These are phyloP conservation scores for Caenorhabditis sp. DNA, from an alignment of 2,888 invertebrate species.

Conservation along the genomic window DNA sequence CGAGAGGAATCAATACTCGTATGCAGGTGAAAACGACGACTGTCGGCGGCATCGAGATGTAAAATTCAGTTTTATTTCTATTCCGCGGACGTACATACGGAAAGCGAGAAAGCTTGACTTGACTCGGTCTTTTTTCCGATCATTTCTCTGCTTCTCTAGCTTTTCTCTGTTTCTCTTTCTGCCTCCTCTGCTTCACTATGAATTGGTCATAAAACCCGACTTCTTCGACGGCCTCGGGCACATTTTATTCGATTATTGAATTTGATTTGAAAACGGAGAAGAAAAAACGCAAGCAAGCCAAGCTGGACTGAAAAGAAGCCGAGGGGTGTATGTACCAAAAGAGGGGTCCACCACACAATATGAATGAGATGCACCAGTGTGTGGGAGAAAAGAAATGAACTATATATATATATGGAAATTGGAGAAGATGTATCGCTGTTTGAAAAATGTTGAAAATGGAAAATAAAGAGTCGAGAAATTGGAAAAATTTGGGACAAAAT, in stretches of 20 bases:
- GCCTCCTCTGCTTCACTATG: slow-evolving; percentile 31
- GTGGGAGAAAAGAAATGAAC: slow-evolving; percentile 4
- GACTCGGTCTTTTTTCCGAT: slow-evolving; percentile 28
- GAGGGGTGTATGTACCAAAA: slow-evolving; percentile 8
- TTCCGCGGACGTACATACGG: slow-evolving; percentile 17
- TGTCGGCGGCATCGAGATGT: neutral
- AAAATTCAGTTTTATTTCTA: neutral
- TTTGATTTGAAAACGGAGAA: slow-evolving; percentile 40
- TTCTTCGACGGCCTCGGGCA: slow-evolving; percentile 36
- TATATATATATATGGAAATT: slow-evolving; percentile 23
- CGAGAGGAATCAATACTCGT: too few species aligned
- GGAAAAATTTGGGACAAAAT: too few species aligned
- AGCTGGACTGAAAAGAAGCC: neutral
- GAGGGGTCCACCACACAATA: too few species aligned
- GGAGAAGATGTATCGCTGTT: slow-evolving; percentile 31
- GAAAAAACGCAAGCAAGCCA: slow-evolving; percentile 3
- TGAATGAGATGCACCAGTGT: slow-evolving; percentile 3
- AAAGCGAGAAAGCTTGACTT: slow-evolving; percentile 2
- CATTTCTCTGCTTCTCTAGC: neutral
- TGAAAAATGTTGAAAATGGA: slow-evolving; percentile 2
- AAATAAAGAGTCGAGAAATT: neutral
- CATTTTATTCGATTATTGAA: slow-evolving; percentile 60
- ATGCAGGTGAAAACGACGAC: too few species aligned
- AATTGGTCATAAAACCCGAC: slow-evolving; percentile 43
- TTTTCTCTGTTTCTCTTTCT: slow-evolving; percentile 5